A percentile compares a stretch with the other conserved stretches of the same genome.
These are phyloP conservation scores for Pterois miles DNA, from an alignment of 2,797 vertebrate genomes.

Conservation along the genomic window DNA sequence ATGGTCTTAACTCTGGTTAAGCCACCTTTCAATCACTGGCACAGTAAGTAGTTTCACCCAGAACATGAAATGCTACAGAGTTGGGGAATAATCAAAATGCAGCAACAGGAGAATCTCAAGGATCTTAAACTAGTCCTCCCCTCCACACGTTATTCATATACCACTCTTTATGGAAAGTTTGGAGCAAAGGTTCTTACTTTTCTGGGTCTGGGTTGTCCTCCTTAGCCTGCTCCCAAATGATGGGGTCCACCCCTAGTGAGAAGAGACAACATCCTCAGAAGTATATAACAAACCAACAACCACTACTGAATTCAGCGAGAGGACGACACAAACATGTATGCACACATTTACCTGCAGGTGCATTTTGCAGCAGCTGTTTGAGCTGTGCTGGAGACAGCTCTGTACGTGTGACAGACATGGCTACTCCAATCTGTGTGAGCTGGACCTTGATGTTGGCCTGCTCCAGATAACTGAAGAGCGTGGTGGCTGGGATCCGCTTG, in stretches of 20 bases:
- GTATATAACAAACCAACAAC: not conserved
- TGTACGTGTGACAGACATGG: slow-evolving; percentile 89
- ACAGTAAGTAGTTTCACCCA: not conserved
- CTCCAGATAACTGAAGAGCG: slow-evolving; percentile 88
- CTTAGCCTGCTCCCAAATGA: slow-evolving; percentile 99
- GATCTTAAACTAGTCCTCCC: not conserved
- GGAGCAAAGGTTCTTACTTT: slow-evolving; percentile 81
- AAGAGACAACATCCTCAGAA: slow-evolving; percentile 1
- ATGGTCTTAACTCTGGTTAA: not conserved
- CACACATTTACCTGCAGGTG: slow-evolving; percentile 88
- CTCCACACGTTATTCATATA: not conserved
- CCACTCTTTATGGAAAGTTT: not conserved
- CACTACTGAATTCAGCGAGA: not conserved
- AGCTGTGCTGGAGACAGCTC: slow-evolving; percentile 93
- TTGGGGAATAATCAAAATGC: not conserved
- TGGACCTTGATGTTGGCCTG: slow-evolving; percentile 90
- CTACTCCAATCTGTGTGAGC: slow-evolving; percentile 91
- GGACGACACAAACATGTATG: not conserved
- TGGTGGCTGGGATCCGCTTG: slow-evolving; percentile 91
- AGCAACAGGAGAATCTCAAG: not conserved
- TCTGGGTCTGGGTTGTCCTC: slow-evolving; percentile 98
- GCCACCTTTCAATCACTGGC: not conserved
- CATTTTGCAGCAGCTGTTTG: slow-evolving; percentile 94
- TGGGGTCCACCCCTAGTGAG: slow-evolving; percentile 93
- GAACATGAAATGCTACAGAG: not conserved